Percentiles rank a stretch among this genome's conserved stretches.
Evolutionary conservation across 2,888 invertebrate species (phyloP).

Genomic region (Pseudococcus longispinus): DNA sequence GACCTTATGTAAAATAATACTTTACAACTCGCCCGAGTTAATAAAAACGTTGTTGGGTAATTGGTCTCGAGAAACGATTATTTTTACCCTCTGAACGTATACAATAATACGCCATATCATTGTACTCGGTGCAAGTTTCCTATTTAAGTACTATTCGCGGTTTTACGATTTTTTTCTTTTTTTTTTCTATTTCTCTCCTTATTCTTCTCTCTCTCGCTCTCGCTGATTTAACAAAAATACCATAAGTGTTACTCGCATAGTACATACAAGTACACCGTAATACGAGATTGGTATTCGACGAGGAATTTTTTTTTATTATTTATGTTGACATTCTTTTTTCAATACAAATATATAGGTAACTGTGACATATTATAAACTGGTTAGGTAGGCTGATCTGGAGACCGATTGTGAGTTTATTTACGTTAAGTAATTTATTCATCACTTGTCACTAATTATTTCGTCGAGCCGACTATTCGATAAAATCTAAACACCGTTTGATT

Average conservation of each 20-base stretch:
- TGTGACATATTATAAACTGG: constrained; percentile 4
- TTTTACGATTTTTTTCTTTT: neutral
- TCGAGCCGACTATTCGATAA: neutral
- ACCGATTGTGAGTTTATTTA: neutral
- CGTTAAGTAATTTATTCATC: neutral
- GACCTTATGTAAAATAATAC: neutral
- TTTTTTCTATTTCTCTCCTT: neutral
- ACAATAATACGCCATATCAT: neutral
- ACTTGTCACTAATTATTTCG: neutral
- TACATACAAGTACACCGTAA: neutral
- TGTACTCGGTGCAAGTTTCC: neutral
- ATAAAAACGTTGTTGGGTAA: neutral
- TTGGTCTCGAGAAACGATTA: neutral
- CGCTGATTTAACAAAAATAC: neutral
- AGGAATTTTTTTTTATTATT: neutral
- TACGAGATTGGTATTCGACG: neutral
- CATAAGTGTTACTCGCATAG: neutral
- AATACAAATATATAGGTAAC: neutral
- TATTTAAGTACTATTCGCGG: neutral
- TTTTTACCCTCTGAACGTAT: neutral
- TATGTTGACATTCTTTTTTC: neutral
- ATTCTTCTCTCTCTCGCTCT: neutral
- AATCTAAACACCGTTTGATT: neutral
- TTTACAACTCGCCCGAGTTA: neutral
- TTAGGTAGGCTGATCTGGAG: neutral